Evolutionary conservation across 2,113 vertebrate species (phyloP).

Genomic region (Eulemur macaco): DNA sequence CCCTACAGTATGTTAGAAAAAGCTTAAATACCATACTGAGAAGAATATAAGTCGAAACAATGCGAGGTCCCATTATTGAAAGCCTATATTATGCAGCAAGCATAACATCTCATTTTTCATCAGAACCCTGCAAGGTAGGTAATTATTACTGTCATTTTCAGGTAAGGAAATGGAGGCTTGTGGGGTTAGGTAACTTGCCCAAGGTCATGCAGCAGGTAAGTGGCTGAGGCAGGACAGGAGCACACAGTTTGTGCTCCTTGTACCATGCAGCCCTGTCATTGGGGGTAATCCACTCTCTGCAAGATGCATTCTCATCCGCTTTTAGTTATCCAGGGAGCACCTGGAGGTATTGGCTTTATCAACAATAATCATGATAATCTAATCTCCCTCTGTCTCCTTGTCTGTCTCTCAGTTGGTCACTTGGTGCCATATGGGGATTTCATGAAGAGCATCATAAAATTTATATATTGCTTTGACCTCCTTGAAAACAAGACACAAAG

Average conservation of each 20-base stretch:
- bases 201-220: neutral
- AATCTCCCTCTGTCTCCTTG: neutral
- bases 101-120: conserved; percentile 40
- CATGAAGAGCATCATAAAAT: neutral
- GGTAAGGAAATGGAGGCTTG: conserved; percentile 8
- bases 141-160: neutral
- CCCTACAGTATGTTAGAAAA: neutral
- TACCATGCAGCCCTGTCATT: neutral
- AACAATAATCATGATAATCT: neutral
- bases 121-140: neutral
- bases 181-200: neutral
- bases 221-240: neutral
- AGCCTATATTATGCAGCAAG: neutral
- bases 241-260: neutral
- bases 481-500: neutral
- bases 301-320: neutral
- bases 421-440: neutral
- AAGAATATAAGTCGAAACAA: neutral
- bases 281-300: neutral
- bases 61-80: neutral
- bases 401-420: neutral
- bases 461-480: conserved; percentile 2
- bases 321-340: neutral
- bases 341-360: neutral
- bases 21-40: neutral